Evolutionary conservation across 2,113 vertebrate genomes (phyloP).

Genomic region (Python bivittatus): DNA sequence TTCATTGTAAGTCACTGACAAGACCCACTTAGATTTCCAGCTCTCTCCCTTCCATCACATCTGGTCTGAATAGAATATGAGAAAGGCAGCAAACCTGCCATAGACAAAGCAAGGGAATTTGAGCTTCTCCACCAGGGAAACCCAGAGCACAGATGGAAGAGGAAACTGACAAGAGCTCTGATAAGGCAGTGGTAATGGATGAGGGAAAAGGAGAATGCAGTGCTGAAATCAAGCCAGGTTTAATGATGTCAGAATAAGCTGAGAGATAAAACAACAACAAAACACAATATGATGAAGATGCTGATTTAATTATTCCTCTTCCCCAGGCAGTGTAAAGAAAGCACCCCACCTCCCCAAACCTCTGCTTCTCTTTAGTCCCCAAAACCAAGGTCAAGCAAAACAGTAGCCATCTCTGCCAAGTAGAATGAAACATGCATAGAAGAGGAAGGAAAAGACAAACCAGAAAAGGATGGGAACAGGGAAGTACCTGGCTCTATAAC

Average conservation of each 20-base stretch:
- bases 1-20: not conserved
- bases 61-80: not conserved
- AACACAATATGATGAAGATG: not conserved
- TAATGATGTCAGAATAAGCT: not conserved
- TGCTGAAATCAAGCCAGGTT: not conserved
- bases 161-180: not conserved
- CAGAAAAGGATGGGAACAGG: not conserved
- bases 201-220: not conserved
- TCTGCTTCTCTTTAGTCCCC: not conserved
- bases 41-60: too few relatives aligned
- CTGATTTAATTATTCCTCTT: not conserved
- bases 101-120: not conserved
- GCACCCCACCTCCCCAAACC: not conserved
- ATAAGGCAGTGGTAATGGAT: too few relatives aligned
- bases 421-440: not conserved
- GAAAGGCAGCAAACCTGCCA: not conserved
- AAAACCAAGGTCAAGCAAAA: not conserved
- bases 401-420: not conserved
- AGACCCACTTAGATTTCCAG: not conserved
- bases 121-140: not conserved
- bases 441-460: not conserved
- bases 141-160: not conserved
- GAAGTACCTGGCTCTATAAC: not conserved
- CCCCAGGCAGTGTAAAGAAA: not conserved
- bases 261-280: not conserved